A percentile compares a stretch with the other conserved stretches of the same genome.
Conservation (phyloP, 2,113 vertebrate genomes). For the Heloderma charlesbogerti region DNA sequence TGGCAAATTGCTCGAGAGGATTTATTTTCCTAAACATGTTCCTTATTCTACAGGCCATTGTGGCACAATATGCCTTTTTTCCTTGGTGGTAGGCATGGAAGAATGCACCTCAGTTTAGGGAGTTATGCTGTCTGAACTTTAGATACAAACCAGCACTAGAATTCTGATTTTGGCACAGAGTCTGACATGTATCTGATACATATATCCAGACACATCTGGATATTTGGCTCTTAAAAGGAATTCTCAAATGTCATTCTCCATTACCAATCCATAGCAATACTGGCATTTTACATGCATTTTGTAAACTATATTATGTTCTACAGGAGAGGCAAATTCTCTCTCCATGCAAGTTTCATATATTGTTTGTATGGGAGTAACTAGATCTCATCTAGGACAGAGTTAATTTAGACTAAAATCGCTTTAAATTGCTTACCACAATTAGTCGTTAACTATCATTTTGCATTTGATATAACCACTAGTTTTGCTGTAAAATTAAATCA, state of each 20-base stretch:
- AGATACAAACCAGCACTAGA: conserved; percentile 4
- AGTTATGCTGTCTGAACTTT: conserved; percentile 14
- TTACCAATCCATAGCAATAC: conserved; percentile 23
- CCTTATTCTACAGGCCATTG: not conserved
- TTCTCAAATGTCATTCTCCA: conserved; percentile 14
- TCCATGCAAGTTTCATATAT: not conserved
- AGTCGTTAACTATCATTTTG: conserved; percentile 7
- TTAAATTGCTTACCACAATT: conserved; percentile 30
- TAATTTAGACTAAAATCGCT: conserved; percentile 12
- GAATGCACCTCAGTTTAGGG: conserved; percentile 3
- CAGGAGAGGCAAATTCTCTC: not conserved
- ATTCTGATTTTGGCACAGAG: not conserved
- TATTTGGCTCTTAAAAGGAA: conserved; percentile 3
- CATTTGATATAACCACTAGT: conserved; percentile 37
- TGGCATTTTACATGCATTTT: conserved; percentile 21
- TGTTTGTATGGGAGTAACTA: conserved; percentile 9
- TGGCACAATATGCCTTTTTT: not conserved
- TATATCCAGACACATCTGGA: conserved; percentile 6
- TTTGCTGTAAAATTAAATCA: conserved; percentile 36
- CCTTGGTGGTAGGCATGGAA: not conserved
- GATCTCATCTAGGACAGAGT: not conserved
- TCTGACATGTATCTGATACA: conserved; percentile 17
- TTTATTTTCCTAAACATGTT: conserved; percentile 1
- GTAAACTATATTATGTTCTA: conserved; percentile 16
- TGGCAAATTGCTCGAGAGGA: not conserved